Percentiles rank a stretch among this genome's conserved stretches.
Evolutionary conservation across 2,113 vertebrate species (phyloP).

Genomic region (Phaethon lepturus): DNA sequence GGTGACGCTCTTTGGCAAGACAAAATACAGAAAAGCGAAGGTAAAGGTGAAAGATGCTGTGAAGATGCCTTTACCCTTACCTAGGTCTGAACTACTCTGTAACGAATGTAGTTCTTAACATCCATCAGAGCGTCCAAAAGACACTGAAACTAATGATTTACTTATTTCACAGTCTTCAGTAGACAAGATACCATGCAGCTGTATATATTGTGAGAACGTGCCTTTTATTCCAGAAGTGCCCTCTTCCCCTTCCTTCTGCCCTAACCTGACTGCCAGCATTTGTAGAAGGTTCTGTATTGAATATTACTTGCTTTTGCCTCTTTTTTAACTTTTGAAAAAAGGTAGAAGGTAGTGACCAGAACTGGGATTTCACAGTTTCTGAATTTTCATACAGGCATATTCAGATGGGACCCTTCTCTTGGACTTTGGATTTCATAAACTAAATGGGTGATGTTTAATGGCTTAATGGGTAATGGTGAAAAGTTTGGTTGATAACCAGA

Average conservation of each 20-base stretch:
- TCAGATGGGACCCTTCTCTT: background rate
- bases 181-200: background rate
- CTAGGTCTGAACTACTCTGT: background rate
- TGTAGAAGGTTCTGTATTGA: background rate
- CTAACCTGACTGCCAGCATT: background rate
- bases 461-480: background rate
- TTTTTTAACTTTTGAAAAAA: background rate
- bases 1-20: background rate
- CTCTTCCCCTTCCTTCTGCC: background rate
- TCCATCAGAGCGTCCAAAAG: background rate
- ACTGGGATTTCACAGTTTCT: background rate
- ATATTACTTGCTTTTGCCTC: background rate
- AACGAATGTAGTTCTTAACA: background rate
- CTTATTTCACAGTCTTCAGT: background rate
- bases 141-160: background rate
- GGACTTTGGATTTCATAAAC: background rate
- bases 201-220: background rate
- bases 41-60: background rate
- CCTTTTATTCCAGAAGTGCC: background rate
- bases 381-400: background rate
- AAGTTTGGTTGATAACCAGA: background rate
- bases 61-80: background rate
- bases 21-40: background rate
- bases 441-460: background rate
- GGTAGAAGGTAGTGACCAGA: background rate